Percentiles rank a stretch among this genome's conserved stretches.
Conservation (phyloP, 2,113 vertebrate species). For the Chiloscyllium plagiosum region DNA sequence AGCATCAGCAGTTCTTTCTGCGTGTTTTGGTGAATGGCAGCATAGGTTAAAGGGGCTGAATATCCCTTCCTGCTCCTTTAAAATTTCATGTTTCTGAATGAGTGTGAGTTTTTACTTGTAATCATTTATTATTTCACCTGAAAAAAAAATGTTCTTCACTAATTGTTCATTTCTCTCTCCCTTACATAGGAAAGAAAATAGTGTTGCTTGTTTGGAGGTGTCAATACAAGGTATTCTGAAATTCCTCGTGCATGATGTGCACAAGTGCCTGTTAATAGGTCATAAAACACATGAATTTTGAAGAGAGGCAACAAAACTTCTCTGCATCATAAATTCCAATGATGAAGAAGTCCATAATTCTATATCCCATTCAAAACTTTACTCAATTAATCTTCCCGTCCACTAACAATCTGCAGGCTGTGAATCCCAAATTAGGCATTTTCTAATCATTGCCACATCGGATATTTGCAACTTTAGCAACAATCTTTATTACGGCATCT, state of each 20-base stretch:
- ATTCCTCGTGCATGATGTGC: neutral
- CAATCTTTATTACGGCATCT: neutral
- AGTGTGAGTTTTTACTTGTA: neutral
- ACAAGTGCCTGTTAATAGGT: neutral
- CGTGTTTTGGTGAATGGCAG: neutral
- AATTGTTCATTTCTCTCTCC: neutral
- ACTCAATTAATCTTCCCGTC: neutral
- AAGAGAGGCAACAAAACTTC: neutral
- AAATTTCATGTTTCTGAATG: neutral
- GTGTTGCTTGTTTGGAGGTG: neutral
- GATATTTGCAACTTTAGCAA: neutral
- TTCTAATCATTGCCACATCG: neutral
- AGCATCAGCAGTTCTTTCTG: no score
- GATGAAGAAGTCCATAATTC: neutral
- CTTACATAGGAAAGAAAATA: neutral
- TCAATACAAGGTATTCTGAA: neutral
- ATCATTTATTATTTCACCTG: neutral
- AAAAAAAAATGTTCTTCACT: neutral
- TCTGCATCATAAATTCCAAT: neutral
- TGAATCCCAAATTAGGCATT: neutral
- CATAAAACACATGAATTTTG: neutral
- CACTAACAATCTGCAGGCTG: neutral
- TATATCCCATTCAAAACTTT: neutral
- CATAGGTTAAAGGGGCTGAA: neutral
- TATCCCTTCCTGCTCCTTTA: neutral